These are phyloP conservation scores for Ricordea florida DNA, from an alignment of 92 coral and sea anemone genomes.

Conservation along the genomic window DNA sequence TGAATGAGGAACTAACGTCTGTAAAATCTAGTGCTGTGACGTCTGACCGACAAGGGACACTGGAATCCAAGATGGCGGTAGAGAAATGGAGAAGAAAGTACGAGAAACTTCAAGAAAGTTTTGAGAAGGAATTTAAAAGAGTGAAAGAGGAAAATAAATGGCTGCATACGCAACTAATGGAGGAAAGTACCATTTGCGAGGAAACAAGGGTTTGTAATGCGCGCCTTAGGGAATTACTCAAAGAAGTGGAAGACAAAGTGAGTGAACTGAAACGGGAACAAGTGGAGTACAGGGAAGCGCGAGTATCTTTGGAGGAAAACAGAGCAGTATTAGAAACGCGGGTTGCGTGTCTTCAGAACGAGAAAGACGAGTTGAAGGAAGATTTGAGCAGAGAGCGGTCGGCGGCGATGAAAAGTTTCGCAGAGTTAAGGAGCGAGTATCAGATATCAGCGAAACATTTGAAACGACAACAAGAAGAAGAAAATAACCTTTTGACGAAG, in stretches of 20 bases:
- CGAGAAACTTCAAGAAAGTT: constrained; percentile 12
- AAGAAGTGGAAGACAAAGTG: not conserved
- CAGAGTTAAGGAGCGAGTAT: constrained; percentile 2
- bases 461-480: constrained; percentile 32
- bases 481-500: constrained; percentile 27
- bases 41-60: not conserved
- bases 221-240: not conserved
- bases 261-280: not conserved
- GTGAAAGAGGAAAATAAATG: constrained; percentile 23
- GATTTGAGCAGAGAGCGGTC: constrained; percentile 32
- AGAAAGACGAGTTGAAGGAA: constrained; percentile 7
- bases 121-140: not conserved
- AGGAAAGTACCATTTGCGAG: constrained; percentile 16
- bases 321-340: constrained; percentile 23
- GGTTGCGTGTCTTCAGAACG: constrained; percentile 15
- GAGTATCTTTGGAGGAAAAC: constrained; percentile 12
- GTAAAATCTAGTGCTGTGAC: too few relatives aligned
- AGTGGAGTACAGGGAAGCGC: constrained; percentile 11
- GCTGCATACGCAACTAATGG: constrained; percentile 27
- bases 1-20: constrained; percentile 4
- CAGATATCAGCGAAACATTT: constrained; percentile 7
- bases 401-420: constrained; percentile 4
- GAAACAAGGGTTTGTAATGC: not conserved
- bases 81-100: constrained; percentile 22
- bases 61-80: not conserved